Base-by-base conservation (phyloP, 64 coral and sea anemone species). In the Porites australiensis region DNA sequence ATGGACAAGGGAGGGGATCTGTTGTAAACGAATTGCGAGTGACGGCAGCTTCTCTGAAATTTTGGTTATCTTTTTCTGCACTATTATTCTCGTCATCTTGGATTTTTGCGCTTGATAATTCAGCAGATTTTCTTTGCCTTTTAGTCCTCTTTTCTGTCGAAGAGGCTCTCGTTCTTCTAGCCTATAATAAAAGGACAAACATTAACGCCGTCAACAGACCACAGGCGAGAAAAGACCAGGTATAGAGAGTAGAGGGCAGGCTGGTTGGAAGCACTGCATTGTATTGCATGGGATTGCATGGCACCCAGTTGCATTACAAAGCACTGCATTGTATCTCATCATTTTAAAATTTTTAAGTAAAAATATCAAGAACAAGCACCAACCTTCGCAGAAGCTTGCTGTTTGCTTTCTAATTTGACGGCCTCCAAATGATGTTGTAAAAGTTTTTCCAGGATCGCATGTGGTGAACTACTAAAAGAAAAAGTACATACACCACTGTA, bases 141-240 rank as follows among this genome's bases (percentile, higher is more conserved):
- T 64, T 82, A 44, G 45, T 53, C 51, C 49, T 83, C 61, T 43
- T 83, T 49, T 83, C 62, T 65, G 46, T 65, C 8, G 77, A 79
- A 14, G 75, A 78, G 57, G 14, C 58, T 48, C 60, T 82, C 2
- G 58, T 44, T 13, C 47, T 84, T 22, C n/a, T 84, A 50, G 60
- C 46, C 63, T 84, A 45, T 5, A 83, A 48, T 2, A 6, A 48
- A 61, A 59, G 11, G 49, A 20, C 14, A 77, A 77, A n/a, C 53
- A 22, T 21, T 13, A 62, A 81, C 18, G 27, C 27, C 27, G 27
- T 37, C 27, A 37, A 37, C 27, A 37, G 27, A 37, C 27, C 27
- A 37, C 27, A 37, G 27, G 27, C 27, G 27, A 37, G 27, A 37
- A 37, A 37, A 37, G 27, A 37, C 27, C 27, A 37, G 27, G 27